Base-by-base conservation (phyloP, 2,888 invertebrate genomes). In the Parnassius apollo region DNA sequence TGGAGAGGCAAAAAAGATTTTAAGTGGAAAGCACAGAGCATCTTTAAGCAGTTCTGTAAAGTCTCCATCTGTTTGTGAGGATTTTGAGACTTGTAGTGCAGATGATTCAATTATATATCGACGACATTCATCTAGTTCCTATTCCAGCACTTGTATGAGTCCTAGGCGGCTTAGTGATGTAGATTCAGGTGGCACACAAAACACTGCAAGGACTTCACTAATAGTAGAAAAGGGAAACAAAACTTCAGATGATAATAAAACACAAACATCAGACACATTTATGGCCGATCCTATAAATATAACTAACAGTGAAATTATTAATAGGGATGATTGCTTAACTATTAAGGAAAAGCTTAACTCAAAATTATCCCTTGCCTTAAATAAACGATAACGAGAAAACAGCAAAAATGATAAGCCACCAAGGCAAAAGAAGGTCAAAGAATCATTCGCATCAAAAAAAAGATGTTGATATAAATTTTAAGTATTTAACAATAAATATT, bases 81-180 rank as follows among this genome's bases (percentile, higher is more conserved):
- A 94, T 59, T 94, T 93, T 83, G 92, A 93, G 68, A 90, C 92
- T 54, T 92, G 93, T 49, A 92, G 94, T 73, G 95, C 95, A 1
- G 96, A 96, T 77, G 95, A 95, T 60, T 96, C 97, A 0, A 94
- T 96, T 74, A 96, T 97, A 63, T 95, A 97, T 73, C 92, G 96
- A 49, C 92, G 97, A 18, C 96, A 97, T 75, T 97, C 97, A 2
- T 96, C 96, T 54, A 96, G 96, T 79, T 96, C 96, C 0, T 96
- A 95, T 77, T 96, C 96, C 0, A 95, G 95, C 75, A 93, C 93
- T 2, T 94, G 95, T 12, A 92, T 93, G 83, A 95, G 95, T 74
- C 93, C 94, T 1, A 87, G 93, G 42, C 91, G 95, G 8, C 83
- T 94, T 13, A 94, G 94, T 74, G 86, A 91, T 75, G 85, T 92